Base-by-base conservation (phyloP, 30 jellyfish, hydroid and myxozoan species). In the Aurelia coerulea region DNA sequence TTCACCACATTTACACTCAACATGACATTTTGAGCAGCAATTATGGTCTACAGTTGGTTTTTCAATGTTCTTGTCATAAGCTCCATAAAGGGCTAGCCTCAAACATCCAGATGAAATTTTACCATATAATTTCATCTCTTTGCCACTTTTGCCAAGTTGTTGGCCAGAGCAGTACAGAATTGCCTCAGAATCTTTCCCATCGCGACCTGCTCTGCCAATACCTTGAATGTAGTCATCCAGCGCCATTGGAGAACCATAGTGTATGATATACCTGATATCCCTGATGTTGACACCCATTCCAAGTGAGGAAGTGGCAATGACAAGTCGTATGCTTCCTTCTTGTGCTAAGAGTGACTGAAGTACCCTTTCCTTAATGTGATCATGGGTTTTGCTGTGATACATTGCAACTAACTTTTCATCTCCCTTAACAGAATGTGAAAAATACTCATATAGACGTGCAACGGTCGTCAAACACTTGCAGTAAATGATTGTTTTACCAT, bases 91-190 rank as follows among this genome's bases (percentile, higher is more conserved):
- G 16, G 33, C 77, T 66, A 15, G 42, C 77, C 77, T 66, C 7
- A 15, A 66, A 31, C 77, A 66, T 66, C 42, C 42, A 15, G 42
- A n/a, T 31, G 16, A n/a, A 12, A 8, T 31, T 66, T n/a, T 15
- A 31, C 77, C 77, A 66, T 66, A 66, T 66, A 6, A 50, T 66
- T 66, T 66, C 77, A 66, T 66, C 77, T 66, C 77, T 66, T 66
- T 66, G 33, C 42, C 5, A 66, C 42, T 31, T 66, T 66, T 66
- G 77, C 77, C 42, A 66, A 66, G 77, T 66, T 66, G 77, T 42
- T 66, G 77, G 37, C 77, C 77, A 66, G 77, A 1, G 77, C 77
- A 66, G 42, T 66, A 31, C 77, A 66, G 42, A 66, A 66, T 66
- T 15, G 77, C 77, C 77, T 66, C 42, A 66, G 42, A 66, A 31